Percentiles rank a stretch among this genome's conserved stretches.
Evolutionary conservation across 1,140 invertebrate genomes (phyloP).

Genomic region (Leptinotarsa undecemlineata): DNA sequence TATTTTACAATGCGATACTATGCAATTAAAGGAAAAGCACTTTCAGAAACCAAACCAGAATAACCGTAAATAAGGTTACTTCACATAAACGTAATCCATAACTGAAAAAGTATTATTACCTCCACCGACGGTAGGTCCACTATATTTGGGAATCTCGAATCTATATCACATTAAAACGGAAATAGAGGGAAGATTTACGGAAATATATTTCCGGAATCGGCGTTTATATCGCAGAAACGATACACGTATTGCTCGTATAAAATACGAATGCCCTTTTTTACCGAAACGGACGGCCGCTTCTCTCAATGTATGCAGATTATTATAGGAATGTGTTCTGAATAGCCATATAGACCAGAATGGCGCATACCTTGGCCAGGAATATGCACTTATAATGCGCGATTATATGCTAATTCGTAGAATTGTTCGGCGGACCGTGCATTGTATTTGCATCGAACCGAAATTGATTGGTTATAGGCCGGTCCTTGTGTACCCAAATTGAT

Average conservation of each 20-base stretch:
- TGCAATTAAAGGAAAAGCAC: too few species aligned
- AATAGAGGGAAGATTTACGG: slow-evolving; percentile 27
- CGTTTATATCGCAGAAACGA: slow-evolving; percentile 23
- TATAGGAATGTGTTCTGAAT: slow-evolving; percentile 21
- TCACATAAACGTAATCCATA: slow-evolving; percentile 13
- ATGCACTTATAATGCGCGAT: slow-evolving; percentile 25
- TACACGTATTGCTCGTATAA: slow-evolving; percentile 26
- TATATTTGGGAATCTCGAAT: not conserved
- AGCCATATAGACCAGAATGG: slow-evolving; percentile 21
- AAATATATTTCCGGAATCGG: slow-evolving; percentile 25
- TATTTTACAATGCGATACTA: too few species aligned
- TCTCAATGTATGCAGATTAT: slow-evolving; percentile 28
- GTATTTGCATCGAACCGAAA: not conserved
- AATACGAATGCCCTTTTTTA: slow-evolving; percentile 24
- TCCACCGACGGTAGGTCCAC: not conserved
- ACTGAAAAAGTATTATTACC: slow-evolving; percentile 21
- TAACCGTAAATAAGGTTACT: not conserved
- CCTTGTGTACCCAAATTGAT: too few species aligned
- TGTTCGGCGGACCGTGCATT: slow-evolving; percentile 15
- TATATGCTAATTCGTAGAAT: slow-evolving; percentile 25
- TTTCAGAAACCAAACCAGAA: not conserved
- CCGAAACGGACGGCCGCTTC: slow-evolving; percentile 6
- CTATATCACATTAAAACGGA: slow-evolving; percentile 25
- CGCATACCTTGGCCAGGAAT: slow-evolving; percentile 15
- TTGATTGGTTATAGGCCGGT: slow-evolving; percentile 4